Percentiles rank a stretch among this genome's conserved stretches.
Evolutionary conservation across 2,113 vertebrate species (phyloP).

Genomic region (Phyllostomus hastatus): DNA sequence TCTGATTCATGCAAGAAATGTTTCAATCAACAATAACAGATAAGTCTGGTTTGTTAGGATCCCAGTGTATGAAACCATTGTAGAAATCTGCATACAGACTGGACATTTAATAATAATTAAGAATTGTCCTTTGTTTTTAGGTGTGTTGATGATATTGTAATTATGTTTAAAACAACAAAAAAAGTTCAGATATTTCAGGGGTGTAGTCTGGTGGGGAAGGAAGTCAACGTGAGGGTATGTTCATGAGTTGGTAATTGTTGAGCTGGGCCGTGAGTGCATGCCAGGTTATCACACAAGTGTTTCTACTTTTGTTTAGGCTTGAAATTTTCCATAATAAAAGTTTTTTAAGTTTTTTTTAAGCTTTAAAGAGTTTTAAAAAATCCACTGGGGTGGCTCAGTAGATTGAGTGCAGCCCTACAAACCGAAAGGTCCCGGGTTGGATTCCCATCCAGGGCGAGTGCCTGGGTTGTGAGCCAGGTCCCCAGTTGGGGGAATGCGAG

Average conservation of each 20-base stretch:
- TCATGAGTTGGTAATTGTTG: background rate
- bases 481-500: too few species aligned
- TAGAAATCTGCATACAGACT: background rate
- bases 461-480: too few species aligned
- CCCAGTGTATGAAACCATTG: background rate
- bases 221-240: background rate
- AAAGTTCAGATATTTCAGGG: background rate
- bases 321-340: slow-evolving; percentile 11
- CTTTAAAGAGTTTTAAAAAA: too few species aligned
- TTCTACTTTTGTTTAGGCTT: background rate
- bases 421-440: too few species aligned
- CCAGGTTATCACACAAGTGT: background rate
- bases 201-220: background rate
- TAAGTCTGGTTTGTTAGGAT: background rate
- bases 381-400: too few species aligned
- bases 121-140: background rate
- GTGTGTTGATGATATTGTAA: background rate
- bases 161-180: background rate
- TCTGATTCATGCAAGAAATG: background rate
- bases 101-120: background rate
- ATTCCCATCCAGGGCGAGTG: too few species aligned
- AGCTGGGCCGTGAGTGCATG: background rate
- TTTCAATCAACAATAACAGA: background rate
- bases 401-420: too few species aligned
- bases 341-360: background rate